phyloP scores from a whole-genome alignment of 2,888 invertebrate genomes.

The Ornithoptera alexandrae region DNA sequence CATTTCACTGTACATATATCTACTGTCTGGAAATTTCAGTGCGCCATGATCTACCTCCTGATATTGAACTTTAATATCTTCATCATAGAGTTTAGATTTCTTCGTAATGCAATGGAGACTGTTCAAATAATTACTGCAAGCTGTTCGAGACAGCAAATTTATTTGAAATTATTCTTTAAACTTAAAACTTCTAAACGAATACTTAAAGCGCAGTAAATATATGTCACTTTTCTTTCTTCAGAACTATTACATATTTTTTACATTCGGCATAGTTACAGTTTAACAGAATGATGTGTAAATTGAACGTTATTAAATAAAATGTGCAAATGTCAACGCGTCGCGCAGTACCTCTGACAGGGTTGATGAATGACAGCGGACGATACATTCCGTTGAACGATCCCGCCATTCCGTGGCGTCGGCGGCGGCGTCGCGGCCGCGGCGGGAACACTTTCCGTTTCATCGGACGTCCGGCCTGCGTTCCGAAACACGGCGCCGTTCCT shows the following conservation, averaged over 20 bases:
- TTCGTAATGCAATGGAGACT: not conserved
- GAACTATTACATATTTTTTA: not conserved
- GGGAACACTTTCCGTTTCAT: conserved; percentile 28
- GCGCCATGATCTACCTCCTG: not conserved
- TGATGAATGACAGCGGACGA: conserved; percentile 25
- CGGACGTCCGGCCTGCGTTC: conserved; percentile 24
- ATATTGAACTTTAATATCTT: not conserved
- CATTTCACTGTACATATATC: conserved; percentile 17
- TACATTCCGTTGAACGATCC: conserved; percentile 22
- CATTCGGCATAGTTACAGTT: not conserved
- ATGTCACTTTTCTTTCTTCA: not conserved
- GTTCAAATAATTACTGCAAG: not conserved
- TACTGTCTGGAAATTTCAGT: conserved; percentile 20
- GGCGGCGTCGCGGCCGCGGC: conserved; percentile 3
- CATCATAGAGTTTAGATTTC: not conserved
- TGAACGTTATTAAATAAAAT: too few species aligned
- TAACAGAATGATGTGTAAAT: too few species aligned
- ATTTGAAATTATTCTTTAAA: not conserved
- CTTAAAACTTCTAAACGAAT: not conserved
- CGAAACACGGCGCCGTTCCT: conserved; percentile 11
- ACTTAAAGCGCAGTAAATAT: not conserved
- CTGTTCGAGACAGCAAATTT: not conserved
- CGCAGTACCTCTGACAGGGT: not conserved
- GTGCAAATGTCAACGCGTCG: too few species aligned
- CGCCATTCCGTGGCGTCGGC: conserved; percentile 14